Evolutionary conservation across 2,797 vertebrate genomes (phyloP).

Genomic region (Micromesistius poutassou): DNA sequence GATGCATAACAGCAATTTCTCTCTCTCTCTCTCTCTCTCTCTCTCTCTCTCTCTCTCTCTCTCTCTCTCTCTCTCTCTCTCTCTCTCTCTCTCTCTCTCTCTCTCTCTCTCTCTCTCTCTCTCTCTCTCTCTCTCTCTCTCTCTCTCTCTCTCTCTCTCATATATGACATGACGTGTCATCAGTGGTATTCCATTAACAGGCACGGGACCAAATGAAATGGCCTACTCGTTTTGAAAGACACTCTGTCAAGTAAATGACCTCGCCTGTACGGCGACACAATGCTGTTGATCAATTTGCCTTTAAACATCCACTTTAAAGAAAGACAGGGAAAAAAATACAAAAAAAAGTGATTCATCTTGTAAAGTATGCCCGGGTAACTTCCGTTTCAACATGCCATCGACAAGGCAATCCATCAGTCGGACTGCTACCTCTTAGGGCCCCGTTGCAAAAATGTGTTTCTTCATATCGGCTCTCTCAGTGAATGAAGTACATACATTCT

Average conservation of each 20-base stretch:
- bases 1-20: slow-evolving; percentile 36
- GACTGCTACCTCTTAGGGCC: slow-evolving; percentile 34
- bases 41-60: slow-evolving; percentile 2
- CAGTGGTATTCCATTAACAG: slow-evolving; percentile 56
- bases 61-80: neutral
- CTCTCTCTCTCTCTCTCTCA: slow-evolving; percentile 1
- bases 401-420: slow-evolving; percentile 60
- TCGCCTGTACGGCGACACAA: slow-evolving; percentile 48
- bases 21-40: neutral
- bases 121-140: neutral
- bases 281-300: slow-evolving; percentile 66
- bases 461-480: slow-evolving; percentile 15
- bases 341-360: slow-evolving; percentile 64
- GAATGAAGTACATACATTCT: neutral
- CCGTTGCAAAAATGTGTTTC: slow-evolving; percentile 40
- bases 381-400: slow-evolving; percentile 56
- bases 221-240: slow-evolving; percentile 63
- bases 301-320: slow-evolving; percentile 62
- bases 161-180: slow-evolving; percentile 42
- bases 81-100: slow-evolving; percentile 13
- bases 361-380: slow-evolving; percentile 65
- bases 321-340: slow-evolving; percentile 32
- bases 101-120: slow-evolving; percentile 23
- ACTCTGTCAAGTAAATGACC: slow-evolving; percentile 70
- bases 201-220: slow-evolving; percentile 55